Evolutionary conservation across 64 coral and sea anemone genomes (phyloP).

Genomic region (Pocillopora damicornis): DNA sequence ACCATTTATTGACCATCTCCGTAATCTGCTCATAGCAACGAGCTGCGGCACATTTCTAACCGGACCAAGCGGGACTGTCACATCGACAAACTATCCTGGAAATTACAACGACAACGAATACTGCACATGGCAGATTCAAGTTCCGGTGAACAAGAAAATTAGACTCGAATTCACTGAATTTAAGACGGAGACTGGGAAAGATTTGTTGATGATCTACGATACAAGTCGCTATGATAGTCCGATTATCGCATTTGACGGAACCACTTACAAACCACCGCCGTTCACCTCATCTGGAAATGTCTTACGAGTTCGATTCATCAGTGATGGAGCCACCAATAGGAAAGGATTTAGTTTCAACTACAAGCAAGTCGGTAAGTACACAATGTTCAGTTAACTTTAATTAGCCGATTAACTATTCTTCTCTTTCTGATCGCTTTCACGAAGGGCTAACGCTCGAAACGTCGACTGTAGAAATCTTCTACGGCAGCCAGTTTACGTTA

Average conservation of each 20-base stretch:
- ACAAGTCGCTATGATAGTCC: slow-evolving; percentile 18
- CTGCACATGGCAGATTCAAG: slow-evolving; percentile 80
- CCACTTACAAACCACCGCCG: slow-evolving; percentile 52
- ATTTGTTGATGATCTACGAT: slow-evolving; percentile 66
- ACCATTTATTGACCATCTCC: neutral
- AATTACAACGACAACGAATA: slow-evolving; percentile 72
- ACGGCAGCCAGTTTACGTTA: no score
- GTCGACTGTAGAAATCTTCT: no score
- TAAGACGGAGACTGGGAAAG: slow-evolving; percentile 60
- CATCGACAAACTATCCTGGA: slow-evolving; percentile 55
- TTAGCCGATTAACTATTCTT: no score
- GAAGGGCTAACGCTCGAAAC: no score
- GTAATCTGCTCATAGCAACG: slow-evolving; percentile 30
- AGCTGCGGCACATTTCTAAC: slow-evolving; percentile 56
- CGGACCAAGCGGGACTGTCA: slow-evolving; percentile 58
- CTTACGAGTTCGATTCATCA: slow-evolving; percentile 62
- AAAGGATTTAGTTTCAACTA: slow-evolving; percentile 73
- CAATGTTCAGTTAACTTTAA: neutral
- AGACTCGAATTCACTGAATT: slow-evolving; percentile 74
- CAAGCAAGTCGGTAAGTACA: slow-evolving; percentile 65
- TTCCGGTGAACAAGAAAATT: slow-evolving; percentile 69
- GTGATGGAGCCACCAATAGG: slow-evolving; percentile 54
- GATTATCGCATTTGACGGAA: slow-evolving; percentile 57
- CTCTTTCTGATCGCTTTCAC: no score
- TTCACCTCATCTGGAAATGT: slow-evolving; percentile 78